Percentiles rank a stretch among this genome's conserved stretches.
Conservation (phyloP, 2,113 vertebrate species). For the Eublepharis macularius region DNA sequence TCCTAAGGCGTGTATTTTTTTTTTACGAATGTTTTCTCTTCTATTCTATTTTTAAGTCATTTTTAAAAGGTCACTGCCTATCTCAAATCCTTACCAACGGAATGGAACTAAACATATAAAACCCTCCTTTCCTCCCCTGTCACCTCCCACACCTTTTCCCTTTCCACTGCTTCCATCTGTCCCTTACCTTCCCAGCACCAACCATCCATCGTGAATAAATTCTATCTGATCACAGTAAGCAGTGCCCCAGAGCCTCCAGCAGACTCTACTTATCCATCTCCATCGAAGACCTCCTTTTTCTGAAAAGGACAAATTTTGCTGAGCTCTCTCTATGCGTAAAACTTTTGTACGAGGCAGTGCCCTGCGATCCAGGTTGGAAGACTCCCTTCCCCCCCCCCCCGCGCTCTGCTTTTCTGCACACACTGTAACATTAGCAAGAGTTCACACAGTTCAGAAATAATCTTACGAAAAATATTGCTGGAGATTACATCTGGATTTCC, state of each 20-base stretch:
- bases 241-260: background rate
- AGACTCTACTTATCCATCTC: conserved; percentile 9
- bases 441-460: background rate
- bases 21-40: no score
- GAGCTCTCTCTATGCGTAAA: background rate
- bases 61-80: no score
- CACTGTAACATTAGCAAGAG: background rate
- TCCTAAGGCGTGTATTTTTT: no score
- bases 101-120: background rate
- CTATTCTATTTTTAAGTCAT: no score
- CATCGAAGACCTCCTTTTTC: background rate
- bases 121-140: background rate
- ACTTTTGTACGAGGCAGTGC: background rate
- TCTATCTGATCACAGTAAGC: background rate
- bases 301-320: background rate
- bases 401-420: background rate
- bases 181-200: background rate
- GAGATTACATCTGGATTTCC: no score
- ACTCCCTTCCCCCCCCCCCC: no score
- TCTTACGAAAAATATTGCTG: background rate
- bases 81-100: background rate
- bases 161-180: background rate
- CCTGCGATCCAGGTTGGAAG: background rate
- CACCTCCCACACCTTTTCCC: background rate
- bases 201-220: background rate